Base-by-base conservation (phyloP, 64 coral and sea anemone species). In the Montipora foliosa region DNA sequence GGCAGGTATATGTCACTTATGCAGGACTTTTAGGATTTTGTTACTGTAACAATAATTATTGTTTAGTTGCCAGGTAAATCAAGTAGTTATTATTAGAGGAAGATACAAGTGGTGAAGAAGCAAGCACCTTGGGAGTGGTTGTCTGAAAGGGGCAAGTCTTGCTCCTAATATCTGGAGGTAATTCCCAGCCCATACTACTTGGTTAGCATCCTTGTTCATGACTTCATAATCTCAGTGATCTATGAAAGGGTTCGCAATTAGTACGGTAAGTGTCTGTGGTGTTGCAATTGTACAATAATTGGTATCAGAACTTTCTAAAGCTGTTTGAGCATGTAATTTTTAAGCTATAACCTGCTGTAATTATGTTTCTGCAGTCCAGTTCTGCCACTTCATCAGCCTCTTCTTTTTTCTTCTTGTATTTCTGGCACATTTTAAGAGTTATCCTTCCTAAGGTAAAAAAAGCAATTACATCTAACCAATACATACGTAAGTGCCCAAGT, bases 361-460 rank as follows among this genome's bases (percentile, higher is more conserved):
- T 95, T 12, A 98, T 98, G 45, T 98, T 98, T 47, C 74, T 93
- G 4, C 91, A 90, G 51, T 98, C 97, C 25, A 98, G 89, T 49
- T 91, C 94, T 60, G 97, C 97, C n/a, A 98, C 24, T 55, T 98
- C 97, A n/a, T 88, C 91, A 16, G 94, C 91, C 67, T 98, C 94
- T 72, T 98, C 97, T 72, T 83, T 88, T 5, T 77, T 79, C 52
- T 57, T 72, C 80, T 85, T 89, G 60, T 81, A 92, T 87, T 95
- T 94, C 72, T 95, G 93, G 74, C 97, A 98, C 76, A 95, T 98
- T 72, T 87, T 82, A 57, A 98, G 83, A 45, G 97, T 95, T 91
- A 98, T 95, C 64, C 97, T 83, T 14, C 97, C 97, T 98, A 25
- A 44, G 10, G 45, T 22, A 80, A 87, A 37, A 87, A 29, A 81